A percentile compares a stretch with the other conserved stretches of the same genome.
phyloP scores from a whole-genome alignment of 2,888 invertebrate genomes.

The Strigamia transsilvanica region DNA sequence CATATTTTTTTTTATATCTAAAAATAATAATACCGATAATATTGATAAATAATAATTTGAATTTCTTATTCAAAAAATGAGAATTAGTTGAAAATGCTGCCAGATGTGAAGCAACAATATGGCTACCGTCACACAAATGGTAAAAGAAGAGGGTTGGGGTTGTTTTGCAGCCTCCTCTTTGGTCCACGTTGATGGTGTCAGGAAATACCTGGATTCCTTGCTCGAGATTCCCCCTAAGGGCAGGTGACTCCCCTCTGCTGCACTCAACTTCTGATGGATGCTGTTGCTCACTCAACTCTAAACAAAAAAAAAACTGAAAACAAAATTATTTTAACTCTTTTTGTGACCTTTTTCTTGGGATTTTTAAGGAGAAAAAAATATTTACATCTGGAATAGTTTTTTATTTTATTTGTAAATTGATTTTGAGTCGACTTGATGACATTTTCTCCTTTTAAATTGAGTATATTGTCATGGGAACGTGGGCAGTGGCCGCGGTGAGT shows the following conservation, averaged over 20 bases:
- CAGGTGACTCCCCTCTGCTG: slow-evolving; percentile 43
- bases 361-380: neutral
- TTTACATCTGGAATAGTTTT: neutral
- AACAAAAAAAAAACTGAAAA: neutral
- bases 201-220: slow-evolving; percentile 49
- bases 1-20: neutral
- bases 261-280: slow-evolving; percentile 37
- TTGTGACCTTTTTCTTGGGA: neutral
- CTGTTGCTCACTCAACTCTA: slow-evolving; percentile 27
- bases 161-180: slow-evolving; percentile 42
- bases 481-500: slow-evolving; percentile 45
- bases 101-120: slow-evolving; percentile 17
- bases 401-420: neutral
- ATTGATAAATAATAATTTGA: neutral
- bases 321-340: neutral
- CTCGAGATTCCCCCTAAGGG: slow-evolving; percentile 39
- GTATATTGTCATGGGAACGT: slow-evolving; percentile 31
- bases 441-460: neutral
- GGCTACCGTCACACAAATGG: slow-evolving; percentile 42
- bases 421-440: neutral
- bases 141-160: slow-evolving; percentile 20
- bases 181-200: slow-evolving; percentile 42
- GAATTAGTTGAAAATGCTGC: neutral
- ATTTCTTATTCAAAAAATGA: neutral
- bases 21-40: neutral